These are phyloP conservation scores for Leguminivora glycinivorella DNA, from an alignment of 1,140 invertebrate genomes.

Conservation along the genomic window DNA sequence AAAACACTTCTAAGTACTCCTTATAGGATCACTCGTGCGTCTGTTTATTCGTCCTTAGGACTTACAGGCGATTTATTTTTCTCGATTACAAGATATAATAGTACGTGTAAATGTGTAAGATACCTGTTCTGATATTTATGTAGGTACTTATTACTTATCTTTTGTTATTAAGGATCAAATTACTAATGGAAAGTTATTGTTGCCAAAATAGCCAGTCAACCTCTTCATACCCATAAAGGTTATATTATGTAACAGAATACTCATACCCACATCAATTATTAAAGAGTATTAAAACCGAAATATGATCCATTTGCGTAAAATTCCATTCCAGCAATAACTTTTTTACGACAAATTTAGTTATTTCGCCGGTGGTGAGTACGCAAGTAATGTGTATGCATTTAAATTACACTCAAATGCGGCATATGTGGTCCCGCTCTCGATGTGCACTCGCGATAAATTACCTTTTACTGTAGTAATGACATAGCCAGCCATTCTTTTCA, in stretches of 20 bases:
- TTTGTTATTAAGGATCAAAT: conserved; percentile 2
- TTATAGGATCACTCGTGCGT: too few relatives aligned
- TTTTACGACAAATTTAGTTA: conserved; percentile 60
- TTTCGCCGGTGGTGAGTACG: conserved; percentile 45
- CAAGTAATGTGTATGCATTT: conserved; percentile 64
- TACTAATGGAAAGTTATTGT: conserved; percentile 10
- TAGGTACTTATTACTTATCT: background rate
- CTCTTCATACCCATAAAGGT: background rate
- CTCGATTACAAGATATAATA: too few relatives aligned
- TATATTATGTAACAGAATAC: background rate
- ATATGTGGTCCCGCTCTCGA: conserved; percentile 42
- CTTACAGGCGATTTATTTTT: too few relatives aligned
- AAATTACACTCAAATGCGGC: conserved; percentile 62
- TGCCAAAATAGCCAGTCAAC: conserved; percentile 7
- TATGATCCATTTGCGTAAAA: background rate
- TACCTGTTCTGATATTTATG: too few relatives aligned
- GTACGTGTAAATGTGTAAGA: too few relatives aligned
- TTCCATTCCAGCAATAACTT: conserved; percentile 36
- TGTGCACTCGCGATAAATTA: conserved; percentile 9
- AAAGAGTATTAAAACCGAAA: background rate
- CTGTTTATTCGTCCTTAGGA: too few relatives aligned
- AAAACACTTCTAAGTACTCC: too few relatives aligned
- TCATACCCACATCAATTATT: background rate
- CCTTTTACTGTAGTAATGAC: conserved; percentile 30
- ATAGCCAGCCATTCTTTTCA: conserved; percentile 5